These are phyloP conservation scores for Cheracebus regulus DNA, from an alignment of 2,797 vertebrate genomes.

Conservation along the genomic window DNA sequence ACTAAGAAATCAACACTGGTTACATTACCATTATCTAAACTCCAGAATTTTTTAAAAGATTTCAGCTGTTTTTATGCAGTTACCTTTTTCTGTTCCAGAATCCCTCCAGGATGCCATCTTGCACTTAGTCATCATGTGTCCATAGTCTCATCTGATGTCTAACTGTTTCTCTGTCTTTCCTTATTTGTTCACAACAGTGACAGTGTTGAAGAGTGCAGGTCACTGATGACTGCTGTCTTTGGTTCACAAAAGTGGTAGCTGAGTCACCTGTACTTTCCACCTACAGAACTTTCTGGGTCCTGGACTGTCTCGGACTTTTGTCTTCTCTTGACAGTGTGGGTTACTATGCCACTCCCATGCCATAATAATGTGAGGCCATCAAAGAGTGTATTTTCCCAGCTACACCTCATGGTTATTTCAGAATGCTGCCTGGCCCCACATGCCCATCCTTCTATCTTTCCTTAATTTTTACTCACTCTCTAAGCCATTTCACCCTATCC, in stretches of 20 bases:
- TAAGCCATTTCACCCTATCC: background rate
- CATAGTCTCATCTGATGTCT: background rate
- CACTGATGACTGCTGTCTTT: background rate
- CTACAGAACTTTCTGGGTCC: background rate
- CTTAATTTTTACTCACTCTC: background rate
- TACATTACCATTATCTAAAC: background rate
- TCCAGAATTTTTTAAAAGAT: background rate
- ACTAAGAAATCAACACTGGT: background rate
- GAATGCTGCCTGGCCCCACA: fast-evolving
- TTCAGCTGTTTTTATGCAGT: background rate
- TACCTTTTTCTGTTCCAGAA: background rate
- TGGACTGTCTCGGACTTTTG: background rate
- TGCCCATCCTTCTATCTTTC: too few relatives aligned
- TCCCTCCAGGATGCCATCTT: too few relatives aligned
- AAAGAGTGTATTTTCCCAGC: background rate
- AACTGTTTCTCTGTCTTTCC: background rate
- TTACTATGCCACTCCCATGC: background rate
- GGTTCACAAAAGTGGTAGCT: background rate
- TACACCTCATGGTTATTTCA: background rate
- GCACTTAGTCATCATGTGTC: background rate
- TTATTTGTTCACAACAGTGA: background rate
- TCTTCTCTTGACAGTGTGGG: background rate
- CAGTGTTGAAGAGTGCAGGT: background rate
- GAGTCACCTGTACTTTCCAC: background rate
- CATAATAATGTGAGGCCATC: background rate